Evolutionary conservation across 2,113 vertebrate genomes (phyloP), one percentile per base, ranked within the genome.

Genomic region (Empidonax traillii): DNA sequence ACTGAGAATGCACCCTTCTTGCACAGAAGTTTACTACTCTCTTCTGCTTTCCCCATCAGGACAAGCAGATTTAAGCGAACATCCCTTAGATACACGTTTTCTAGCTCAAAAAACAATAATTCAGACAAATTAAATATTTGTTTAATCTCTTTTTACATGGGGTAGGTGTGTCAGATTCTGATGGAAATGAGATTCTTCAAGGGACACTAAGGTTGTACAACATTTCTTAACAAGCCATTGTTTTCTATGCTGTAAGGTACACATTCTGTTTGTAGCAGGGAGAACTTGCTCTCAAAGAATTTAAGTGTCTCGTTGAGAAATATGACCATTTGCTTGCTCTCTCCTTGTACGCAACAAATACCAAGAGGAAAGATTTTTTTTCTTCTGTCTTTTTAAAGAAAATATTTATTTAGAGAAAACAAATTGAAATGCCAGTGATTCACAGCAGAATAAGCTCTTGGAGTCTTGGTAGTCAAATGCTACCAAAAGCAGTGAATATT

Each of bases 121-220:
- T 93, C 80, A 85, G 74, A 14, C 30, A 49, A 92, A 92, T 80
- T 75, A 73, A 93, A 83, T 90, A 92, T 96, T 96, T 96, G 81
- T 87, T 95, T 73, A 67, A 91, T 83, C 41, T 96, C 71, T 95
- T 93, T 96, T 85, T 81, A 80, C 68, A 47, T 28, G 21, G 74
- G 30, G 30, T 5, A 19, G 72, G 73, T 55, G 71, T 52, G 81
- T 67, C 59, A 92, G 65, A 49, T 73, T 91, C 89, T 84, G 65
- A 79, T 84, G 65, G 31, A 87, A 94, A 85, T 66, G 3, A 87
- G 62, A 69, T 81, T 93, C 85, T 86, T 76, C 79, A 93, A 71
- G 37, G 44, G 78, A 90, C 87, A 72, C 22, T 77, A 81, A 85
- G 19, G 25, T 74, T 89, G 66, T 67, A 66, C 77, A 85, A 77